phyloP scores from a whole-genome alignment of 2,888 invertebrate genomes.

The Erannis defoliaria region DNA sequence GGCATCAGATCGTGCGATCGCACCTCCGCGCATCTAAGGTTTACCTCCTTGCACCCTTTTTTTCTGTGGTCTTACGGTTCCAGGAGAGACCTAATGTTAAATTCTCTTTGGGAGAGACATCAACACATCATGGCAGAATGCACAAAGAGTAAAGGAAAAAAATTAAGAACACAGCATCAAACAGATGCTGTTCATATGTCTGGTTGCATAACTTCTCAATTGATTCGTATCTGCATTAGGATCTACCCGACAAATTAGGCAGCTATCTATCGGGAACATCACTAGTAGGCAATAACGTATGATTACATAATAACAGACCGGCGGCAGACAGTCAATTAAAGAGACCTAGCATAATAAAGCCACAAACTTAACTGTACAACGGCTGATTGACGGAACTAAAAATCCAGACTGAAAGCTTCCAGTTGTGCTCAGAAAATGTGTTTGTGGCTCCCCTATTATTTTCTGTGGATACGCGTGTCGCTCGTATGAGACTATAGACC shows the following conservation, averaged over 20 bases:
- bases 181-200: too few relatives aligned
- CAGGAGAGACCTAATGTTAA: too few relatives aligned
- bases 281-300: constrained; percentile 40
- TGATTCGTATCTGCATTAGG: constrained; percentile 24
- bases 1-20: too few relatives aligned
- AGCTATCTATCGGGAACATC: constrained; percentile 45
- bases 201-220: constrained; percentile 25
- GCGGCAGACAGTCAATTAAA: constrained; percentile 47
- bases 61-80: too few relatives aligned
- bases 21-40: too few relatives aligned
- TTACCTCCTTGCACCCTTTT: too few relatives aligned
- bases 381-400: background rate
- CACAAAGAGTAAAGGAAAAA: too few relatives aligned
- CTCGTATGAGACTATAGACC: constrained; percentile 19
- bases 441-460: background rate
- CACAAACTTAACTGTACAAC: background rate
- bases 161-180: background rate
- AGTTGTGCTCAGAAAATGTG: too few relatives aligned
- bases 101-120: too few relatives aligned
- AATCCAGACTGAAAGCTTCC: background rate
- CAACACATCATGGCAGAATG: too few relatives aligned
- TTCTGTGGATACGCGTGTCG: background rate
- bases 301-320: constrained; percentile 52
- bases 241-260: constrained; percentile 32
- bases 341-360: constrained; percentile 43